phyloP scores from a whole-genome alignment of 2,113 vertebrate genomes.

The Clarias batrachus region DNA sequence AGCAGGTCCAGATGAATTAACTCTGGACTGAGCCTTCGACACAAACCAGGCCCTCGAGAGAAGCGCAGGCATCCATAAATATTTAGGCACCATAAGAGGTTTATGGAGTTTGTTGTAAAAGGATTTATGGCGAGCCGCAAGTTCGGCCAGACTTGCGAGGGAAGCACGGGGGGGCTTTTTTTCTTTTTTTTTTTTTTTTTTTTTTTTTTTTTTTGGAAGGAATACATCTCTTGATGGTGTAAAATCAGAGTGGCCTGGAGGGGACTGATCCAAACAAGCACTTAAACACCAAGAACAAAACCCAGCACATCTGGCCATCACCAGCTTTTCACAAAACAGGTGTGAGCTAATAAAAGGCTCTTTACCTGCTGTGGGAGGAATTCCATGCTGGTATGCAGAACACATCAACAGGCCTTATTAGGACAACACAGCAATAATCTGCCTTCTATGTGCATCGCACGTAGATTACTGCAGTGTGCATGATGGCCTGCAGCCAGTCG shows the following conservation, averaged over 20 bases:
- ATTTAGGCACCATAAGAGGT: slow-evolving; percentile 77
- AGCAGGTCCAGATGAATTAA: slow-evolving; percentile 70
- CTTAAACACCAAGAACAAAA: slow-evolving; percentile 67
- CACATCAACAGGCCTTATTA: slow-evolving; percentile 65
- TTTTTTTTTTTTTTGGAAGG: slow-evolving; percentile 13
- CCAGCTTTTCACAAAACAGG: slow-evolving; percentile 67
- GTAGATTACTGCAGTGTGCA: slow-evolving; percentile 18
- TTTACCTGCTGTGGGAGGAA: slow-evolving; percentile 45
- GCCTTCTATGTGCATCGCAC: slow-evolving; percentile 22
- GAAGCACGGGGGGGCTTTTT: slow-evolving; percentile 9
- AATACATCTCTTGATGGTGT: slow-evolving; percentile 39
- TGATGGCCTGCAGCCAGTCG: background rate
- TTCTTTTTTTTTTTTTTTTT: no score
- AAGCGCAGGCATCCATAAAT: slow-evolving; percentile 77
- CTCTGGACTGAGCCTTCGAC: slow-evolving; percentile 63
- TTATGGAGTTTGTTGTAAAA: slow-evolving; percentile 80
- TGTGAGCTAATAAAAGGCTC: slow-evolving; percentile 59
- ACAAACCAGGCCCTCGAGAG: slow-evolving; percentile 73
- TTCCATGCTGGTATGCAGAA: slow-evolving; percentile 48
- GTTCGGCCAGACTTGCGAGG: slow-evolving; percentile 60
- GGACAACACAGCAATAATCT: slow-evolving; percentile 45
- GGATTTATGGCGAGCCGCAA: slow-evolving; percentile 72
- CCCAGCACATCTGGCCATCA: slow-evolving; percentile 58
- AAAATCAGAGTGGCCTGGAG: slow-evolving; percentile 39
- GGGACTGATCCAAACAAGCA: slow-evolving; percentile 71